A percentile compares a stretch with the other conserved stretches of the same genome.
These are phyloP conservation scores for Lytechinus variegatus DNA, from an alignment of 35 echinoderm and acorn worm genomes.

Conservation along the genomic window DNA sequence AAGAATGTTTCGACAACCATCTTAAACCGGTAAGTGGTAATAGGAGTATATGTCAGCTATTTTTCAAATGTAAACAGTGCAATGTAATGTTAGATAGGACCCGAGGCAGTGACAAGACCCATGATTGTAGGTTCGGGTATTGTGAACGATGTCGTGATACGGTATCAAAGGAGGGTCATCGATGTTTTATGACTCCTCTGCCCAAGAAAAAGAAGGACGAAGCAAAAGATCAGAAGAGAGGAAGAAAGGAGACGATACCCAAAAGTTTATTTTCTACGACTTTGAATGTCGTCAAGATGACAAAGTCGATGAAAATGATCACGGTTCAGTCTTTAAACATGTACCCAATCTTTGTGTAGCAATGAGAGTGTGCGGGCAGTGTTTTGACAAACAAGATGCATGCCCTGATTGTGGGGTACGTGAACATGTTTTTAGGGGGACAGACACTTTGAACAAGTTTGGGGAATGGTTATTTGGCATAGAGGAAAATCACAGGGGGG, in stretches of 20 bases:
- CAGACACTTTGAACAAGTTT: slow-evolving; percentile 46
- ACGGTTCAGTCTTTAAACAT: slow-evolving; percentile 40
- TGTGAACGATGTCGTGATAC: slow-evolving; percentile 21
- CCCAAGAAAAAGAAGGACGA: not conserved
- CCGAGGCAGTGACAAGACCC: not conserved
- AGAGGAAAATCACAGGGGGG: not conserved
- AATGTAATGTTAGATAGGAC: not conserved
- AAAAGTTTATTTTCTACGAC: slow-evolving; percentile 80
- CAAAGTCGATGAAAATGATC: not conserved
- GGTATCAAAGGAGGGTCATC: not conserved
- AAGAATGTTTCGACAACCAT: slow-evolving; percentile 52
- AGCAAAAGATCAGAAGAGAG: not conserved
- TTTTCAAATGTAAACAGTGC: slow-evolving; percentile 53
- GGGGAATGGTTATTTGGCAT: slow-evolving; percentile 62
- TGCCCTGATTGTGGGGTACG: slow-evolving; percentile 58
- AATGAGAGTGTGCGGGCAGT: slow-evolving; percentile 59
- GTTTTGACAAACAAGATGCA: not conserved
- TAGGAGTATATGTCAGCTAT: not conserved
- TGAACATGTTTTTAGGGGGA: slow-evolving; percentile 66
- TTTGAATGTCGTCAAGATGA: slow-evolving; percentile 75
- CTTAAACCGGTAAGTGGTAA: not conserved
- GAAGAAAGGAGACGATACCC: not conserved
- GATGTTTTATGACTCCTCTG: slow-evolving; percentile 51
- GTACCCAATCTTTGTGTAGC: slow-evolving; percentile 74
- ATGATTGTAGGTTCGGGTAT: slow-evolving; percentile 44